phyloP scores from a whole-genome alignment of 2,888 invertebrate species.

The Drosophila siamana region DNA sequence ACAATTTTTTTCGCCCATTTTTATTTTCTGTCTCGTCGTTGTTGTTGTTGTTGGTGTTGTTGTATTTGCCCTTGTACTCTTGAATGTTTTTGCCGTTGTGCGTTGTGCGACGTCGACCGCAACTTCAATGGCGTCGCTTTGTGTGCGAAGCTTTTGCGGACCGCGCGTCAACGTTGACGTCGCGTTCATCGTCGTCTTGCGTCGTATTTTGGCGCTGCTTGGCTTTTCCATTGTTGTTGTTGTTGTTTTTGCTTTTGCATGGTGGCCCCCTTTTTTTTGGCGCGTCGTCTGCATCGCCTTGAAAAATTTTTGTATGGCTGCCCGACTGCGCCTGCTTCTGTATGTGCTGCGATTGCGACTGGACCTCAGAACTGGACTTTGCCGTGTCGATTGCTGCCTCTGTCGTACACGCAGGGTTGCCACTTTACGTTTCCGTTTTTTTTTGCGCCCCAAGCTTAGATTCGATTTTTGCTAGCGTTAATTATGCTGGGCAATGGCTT shows the following conservation, averaged over 20 bases:
- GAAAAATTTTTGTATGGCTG: conserved; percentile 75
- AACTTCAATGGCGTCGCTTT: conserved; percentile 73
- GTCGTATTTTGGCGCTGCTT: conserved; percentile 33
- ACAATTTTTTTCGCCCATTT: conserved; percentile 71
- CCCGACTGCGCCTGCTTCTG: conserved; percentile 8
- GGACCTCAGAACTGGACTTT: conserved; percentile 67
- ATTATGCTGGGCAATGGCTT: conserved; percentile 68
- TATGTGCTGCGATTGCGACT: conserved; percentile 41
- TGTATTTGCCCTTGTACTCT: conserved; percentile 81
- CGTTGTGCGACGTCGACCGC: conserved; percentile 65
- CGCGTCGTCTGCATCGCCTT: conserved; percentile 78
- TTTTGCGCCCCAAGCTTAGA: conserved; percentile 63
- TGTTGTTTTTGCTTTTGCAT: conserved; percentile 52
- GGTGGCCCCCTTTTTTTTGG: conserved; percentile 68
- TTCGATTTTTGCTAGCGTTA: conserved; percentile 79
- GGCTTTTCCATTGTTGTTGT: conserved; percentile 24
- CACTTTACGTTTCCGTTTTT: conserved; percentile 51
- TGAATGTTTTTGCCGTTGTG: conserved; percentile 64
- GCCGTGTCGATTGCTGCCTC: conserved; percentile 35
- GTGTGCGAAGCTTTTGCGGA: conserved; percentile 36
- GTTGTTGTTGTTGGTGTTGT: conserved; percentile 51
- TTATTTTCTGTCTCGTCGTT: conserved; percentile 70
- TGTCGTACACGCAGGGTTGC: conserved; percentile 61
- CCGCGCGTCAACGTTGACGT: conserved; percentile 75
- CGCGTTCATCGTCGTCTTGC: conserved; percentile 72